Evolutionary conservation across 2,888 invertebrate genomes (phyloP).

Genomic region (Chaitophorus viminalis): DNA sequence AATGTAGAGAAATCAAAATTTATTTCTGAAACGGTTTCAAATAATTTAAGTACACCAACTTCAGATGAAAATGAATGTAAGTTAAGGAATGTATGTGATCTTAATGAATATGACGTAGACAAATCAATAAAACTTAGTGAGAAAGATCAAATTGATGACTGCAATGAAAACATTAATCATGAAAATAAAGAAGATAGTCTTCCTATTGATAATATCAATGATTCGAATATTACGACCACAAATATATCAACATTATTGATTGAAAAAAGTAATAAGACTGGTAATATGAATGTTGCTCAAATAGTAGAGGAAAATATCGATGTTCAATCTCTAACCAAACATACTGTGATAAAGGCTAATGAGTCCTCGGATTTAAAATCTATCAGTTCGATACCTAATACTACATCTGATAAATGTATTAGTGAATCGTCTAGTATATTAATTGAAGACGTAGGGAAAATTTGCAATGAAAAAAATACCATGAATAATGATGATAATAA

Average conservation of each 20-base stretch:
- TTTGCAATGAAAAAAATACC: neutral
- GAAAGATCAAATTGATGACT: neutral
- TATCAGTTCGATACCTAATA: neutral
- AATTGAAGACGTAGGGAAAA: slow-evolving; percentile 37
- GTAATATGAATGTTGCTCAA: slow-evolving; percentile 52
- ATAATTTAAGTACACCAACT: neutral
- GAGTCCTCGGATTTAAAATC: neutral
- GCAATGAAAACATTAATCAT: neutral
- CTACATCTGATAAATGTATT: neutral
- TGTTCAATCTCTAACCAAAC: neutral
- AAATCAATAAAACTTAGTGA: neutral
- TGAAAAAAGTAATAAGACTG: slow-evolving; percentile 53
- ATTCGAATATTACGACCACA: neutral
- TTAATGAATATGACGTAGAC: neutral
- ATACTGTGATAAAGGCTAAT: neutral
- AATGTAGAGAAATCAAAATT: neutral
- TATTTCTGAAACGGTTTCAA: neutral
- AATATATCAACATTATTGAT: slow-evolving; percentile 20
- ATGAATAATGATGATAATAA: slow-evolving; percentile 2
- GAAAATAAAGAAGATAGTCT: neutral
- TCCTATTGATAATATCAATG: slow-evolving; percentile 14
- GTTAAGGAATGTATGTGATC: neutral
- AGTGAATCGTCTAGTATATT: slow-evolving; percentile 18
- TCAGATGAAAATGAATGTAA: neutral
- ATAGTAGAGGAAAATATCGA: slow-evolving; percentile 11